phyloP scores from a whole-genome alignment of 2,888 invertebrate genomes.

The Drosophila mimica region DNA sequence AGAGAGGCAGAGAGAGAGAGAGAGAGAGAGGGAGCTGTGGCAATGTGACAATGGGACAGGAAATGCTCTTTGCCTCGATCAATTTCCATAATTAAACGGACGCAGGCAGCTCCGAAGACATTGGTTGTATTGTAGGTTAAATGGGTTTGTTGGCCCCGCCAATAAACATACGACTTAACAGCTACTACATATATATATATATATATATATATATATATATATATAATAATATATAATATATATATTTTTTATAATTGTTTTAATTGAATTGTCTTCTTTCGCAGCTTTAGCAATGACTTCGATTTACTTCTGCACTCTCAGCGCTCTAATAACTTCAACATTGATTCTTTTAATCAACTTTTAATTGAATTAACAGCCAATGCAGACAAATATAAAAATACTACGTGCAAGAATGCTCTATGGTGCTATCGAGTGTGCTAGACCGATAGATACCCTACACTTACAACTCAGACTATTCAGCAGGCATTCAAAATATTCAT shows the following conservation, averaged over 20 bases:
- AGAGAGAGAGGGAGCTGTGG: conserved; percentile 13
- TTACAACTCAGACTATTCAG: not conserved
- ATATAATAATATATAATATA: conserved; percentile 1
- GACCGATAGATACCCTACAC: conserved; percentile 10
- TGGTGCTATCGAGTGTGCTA: not conserved
- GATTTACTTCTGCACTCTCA: conserved; percentile 63
- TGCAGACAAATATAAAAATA: conserved; percentile 27
- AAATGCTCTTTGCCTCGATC: conserved; percentile 80
- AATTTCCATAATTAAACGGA: conserved; percentile 82
- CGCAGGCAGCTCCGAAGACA: conserved; percentile 56
- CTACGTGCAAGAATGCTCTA: conserved; percentile 1
- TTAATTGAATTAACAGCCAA: conserved; percentile 53
- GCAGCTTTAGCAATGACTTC: conserved; percentile 69
- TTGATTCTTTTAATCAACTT: conserved; percentile 67
- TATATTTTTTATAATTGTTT: conserved; percentile 41
- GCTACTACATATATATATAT: not conserved
- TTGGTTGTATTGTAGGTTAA: conserved; percentile 80
- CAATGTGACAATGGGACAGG: conserved; percentile 64
- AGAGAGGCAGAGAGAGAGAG: conserved; percentile 11
- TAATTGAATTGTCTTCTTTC: conserved; percentile 62
- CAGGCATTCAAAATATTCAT: not conserved
- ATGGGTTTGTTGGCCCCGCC: conserved; percentile 80
- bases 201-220: not conserved
- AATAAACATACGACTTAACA: not conserved
- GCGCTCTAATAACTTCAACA: conserved; percentile 82